phyloP scores from a whole-genome alignment of 2,888 invertebrate genomes.

The Eristalis arbustorum region DNA sequence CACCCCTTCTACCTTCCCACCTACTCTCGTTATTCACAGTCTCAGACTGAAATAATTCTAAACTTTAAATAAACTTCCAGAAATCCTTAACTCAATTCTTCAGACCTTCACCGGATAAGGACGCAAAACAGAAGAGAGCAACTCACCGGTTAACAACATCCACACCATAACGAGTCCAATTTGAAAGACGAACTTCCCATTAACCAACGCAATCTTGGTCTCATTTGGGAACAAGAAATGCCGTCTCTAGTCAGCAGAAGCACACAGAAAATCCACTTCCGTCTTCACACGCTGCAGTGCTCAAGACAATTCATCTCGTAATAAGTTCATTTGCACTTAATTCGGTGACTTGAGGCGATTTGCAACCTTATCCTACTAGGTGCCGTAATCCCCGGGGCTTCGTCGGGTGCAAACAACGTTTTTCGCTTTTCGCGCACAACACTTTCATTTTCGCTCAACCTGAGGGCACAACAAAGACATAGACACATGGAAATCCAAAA shows the following conservation, averaged over 20 bases:
- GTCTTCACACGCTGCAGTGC: not conserved
- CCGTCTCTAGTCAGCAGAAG: not conserved
- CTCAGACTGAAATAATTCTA: too few species aligned
- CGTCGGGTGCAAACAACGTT: not conserved
- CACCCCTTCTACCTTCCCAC: too few species aligned
- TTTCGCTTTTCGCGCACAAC: constrained; percentile 13
- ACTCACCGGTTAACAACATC: not conserved
- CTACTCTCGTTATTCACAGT: too few species aligned
- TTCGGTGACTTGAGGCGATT: constrained; percentile 29
- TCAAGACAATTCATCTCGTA: constrained; percentile 23
- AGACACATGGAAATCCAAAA: constrained; percentile 17
- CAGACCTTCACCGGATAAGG: too few species aligned
- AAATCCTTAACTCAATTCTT: too few species aligned
- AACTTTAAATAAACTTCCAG: too few species aligned
- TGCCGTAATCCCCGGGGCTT: not conserved
- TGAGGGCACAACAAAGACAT: not conserved
- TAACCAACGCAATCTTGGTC: too few species aligned
- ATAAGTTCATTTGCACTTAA: constrained; percentile 38
- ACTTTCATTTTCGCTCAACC: constrained; percentile 1
- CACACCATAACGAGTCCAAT: not conserved
- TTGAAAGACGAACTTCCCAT: not conserved
- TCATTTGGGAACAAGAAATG: not conserved
- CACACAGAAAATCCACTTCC: constrained; percentile 1
- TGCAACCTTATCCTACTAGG: constrained; percentile 16
- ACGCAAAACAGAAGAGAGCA: too few species aligned